These are phyloP conservation scores for Vulpes ferrilata DNA, from an alignment of 2,113 vertebrate genomes.

Conservation along the genomic window DNA sequence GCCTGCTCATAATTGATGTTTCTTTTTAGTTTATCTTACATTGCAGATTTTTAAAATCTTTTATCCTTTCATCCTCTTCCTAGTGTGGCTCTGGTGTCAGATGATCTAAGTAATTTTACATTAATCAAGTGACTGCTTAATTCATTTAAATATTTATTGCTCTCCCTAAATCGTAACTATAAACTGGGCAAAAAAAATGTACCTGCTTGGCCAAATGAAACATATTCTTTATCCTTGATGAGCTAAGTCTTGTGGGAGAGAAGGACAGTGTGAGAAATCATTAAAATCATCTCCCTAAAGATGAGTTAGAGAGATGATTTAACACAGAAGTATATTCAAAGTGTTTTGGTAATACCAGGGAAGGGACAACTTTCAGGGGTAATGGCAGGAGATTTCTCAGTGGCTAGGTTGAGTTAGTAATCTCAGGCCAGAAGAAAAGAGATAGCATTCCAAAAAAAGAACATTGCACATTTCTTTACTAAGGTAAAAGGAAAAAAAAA, in stretches of 20 bases:
- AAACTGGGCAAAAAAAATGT: not conserved
- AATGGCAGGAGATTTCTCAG: not conserved
- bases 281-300: not conserved
- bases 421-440: not conserved
- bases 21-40: conserved; percentile 16
- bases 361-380: not conserved
- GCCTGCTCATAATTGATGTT: not conserved
- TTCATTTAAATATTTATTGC: not conserved
- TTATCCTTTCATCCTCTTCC: not conserved
- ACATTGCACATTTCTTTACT: not conserved
- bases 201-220: not conserved
- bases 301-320: not conserved
- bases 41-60: not conserved
- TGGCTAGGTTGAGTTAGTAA: not conserved
- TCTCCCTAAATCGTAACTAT: not conserved
- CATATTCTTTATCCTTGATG: not conserved
- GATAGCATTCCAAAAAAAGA: not conserved
- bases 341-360: not conserved
- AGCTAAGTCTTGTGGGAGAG: not conserved
- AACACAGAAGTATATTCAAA: not conserved
- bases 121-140: not conserved
- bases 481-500: not conserved
- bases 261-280: not conserved
- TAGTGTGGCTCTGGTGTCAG: not conserved
- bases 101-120: not conserved